Conservation (phyloP, 2,113 vertebrate species). For the Neolamprologus modestus region DNA sequence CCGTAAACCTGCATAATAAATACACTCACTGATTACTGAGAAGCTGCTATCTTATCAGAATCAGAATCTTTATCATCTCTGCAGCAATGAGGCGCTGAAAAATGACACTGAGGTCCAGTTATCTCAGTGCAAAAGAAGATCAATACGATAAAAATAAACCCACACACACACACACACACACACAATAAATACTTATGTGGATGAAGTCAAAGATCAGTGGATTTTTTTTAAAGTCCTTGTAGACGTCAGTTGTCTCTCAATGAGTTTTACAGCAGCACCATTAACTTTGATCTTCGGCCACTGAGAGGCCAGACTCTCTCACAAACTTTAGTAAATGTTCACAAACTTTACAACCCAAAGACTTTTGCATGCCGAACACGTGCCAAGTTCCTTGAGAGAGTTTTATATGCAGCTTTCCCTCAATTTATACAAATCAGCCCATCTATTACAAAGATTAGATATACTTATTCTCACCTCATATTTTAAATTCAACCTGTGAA, state of each 20-base stretch:
- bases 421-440: fast-evolving
- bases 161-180: neutral
- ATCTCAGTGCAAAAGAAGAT: neutral
- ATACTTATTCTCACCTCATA: neutral
- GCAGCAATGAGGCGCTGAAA: fast-evolving
- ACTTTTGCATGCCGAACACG: fast-evolving
- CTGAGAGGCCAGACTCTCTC: fast-evolving
- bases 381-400: fast-evolving
- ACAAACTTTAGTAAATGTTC: neutral
- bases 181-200: neutral
- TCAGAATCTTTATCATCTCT: neutral
- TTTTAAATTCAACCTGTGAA: neutral
- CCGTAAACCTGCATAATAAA: fast-evolving
- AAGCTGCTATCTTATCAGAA: neutral
- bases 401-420: neutral
- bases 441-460: neutral
- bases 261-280: neutral
- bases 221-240: fast-evolving
- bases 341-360: fast-evolving
- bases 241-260: fast-evolving
- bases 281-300: neutral
- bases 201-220: neutral
- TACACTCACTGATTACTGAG: neutral
- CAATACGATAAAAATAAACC: neutral
- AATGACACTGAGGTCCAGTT: neutral